These are phyloP conservation scores for Drosophila lutescens DNA, from an alignment of 2,888 invertebrate species.

Conservation along the genomic window DNA sequence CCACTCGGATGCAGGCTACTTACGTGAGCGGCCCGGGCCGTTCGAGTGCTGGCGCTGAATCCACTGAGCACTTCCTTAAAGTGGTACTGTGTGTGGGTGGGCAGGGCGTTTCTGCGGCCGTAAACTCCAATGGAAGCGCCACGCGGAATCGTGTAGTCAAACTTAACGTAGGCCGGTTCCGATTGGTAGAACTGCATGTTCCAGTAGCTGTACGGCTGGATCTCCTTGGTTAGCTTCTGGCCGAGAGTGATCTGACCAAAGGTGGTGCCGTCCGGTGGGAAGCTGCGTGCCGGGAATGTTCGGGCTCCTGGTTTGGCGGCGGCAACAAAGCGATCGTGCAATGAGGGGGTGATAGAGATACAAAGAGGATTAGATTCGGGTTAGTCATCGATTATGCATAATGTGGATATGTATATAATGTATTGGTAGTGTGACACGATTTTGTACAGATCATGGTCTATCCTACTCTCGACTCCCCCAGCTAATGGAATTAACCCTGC, in stretches of 20 bases:
- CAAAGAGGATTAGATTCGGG: conserved; percentile 37
- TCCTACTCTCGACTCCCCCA: not conserved
- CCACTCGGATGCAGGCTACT: conserved; percentile 84
- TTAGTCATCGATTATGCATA: conserved; percentile 41
- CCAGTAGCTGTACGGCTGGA: conserved; percentile 98
- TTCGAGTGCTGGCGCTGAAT: conserved; percentile 94
- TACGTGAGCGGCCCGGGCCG: conserved; percentile 93
- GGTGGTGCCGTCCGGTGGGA: conserved; percentile 96
- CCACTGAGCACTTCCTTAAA: conserved; percentile 96
- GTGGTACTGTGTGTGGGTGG: conserved; percentile 98
- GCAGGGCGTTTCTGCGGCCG: conserved; percentile 95
- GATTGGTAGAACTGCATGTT: conserved; percentile 98
- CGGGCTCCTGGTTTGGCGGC: conserved; percentile 88
- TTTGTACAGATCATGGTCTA: conserved; percentile 25
- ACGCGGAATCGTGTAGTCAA: conserved; percentile 96
- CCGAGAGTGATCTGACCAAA: conserved; percentile 95
- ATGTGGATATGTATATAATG: conserved; percentile 5
- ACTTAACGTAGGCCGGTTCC: conserved; percentile 96
- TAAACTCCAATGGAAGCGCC: conserved; percentile 98
- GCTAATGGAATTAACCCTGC: not conserved
- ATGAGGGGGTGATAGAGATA: conserved; percentile 43
- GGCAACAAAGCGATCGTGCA: conserved; percentile 12
- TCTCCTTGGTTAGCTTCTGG: conserved; percentile 93
- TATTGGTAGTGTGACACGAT: not conserved
- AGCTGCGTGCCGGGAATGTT: conserved; percentile 94